phyloP scores from a whole-genome alignment of 2,113 vertebrate species.

The Entomyzon cyanotis region DNA sequence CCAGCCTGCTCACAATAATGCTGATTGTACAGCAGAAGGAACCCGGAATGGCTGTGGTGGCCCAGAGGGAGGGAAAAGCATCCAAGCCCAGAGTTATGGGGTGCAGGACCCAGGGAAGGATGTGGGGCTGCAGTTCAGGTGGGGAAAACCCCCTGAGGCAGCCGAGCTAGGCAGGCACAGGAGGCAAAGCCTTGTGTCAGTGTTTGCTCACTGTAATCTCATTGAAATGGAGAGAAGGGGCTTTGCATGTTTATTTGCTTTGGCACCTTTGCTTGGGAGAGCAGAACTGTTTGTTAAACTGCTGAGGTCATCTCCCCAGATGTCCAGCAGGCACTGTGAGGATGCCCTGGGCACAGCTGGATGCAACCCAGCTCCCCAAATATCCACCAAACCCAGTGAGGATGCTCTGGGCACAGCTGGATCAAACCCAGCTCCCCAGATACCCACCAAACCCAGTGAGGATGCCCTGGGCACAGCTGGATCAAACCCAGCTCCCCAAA shows the following conservation, averaged over 20 bases:
- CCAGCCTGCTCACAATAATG: rapidly evolving
- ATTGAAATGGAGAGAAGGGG: not conserved
- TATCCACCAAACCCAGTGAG: not conserved
- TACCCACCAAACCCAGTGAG: too few species aligned
- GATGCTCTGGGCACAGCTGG: not conserved
- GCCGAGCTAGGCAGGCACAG: not conserved
- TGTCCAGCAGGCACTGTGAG: not conserved
- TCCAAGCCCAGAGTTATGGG: not conserved
- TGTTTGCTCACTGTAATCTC: not conserved
- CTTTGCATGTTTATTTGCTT: not conserved
- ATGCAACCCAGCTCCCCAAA: not conserved
- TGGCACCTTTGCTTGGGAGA: not conserved
- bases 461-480: not conserved
- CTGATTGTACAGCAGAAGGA: not conserved
- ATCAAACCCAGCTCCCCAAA: not conserved
- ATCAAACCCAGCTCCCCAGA: not conserved
- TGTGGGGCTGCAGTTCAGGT: not conserved
- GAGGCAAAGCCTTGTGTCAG: not conserved
- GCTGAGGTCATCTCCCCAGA: not conserved
- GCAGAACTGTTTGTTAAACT: not conserved
- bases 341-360: not conserved
- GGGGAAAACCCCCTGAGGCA: not conserved
- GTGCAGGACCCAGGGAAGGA: rapidly evolving
- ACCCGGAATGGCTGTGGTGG: not conserved
- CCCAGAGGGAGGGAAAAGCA: not conserved